Evolutionary conservation across 2,888 invertebrate genomes (phyloP).

Genomic region (Villa cingulata): DNA sequence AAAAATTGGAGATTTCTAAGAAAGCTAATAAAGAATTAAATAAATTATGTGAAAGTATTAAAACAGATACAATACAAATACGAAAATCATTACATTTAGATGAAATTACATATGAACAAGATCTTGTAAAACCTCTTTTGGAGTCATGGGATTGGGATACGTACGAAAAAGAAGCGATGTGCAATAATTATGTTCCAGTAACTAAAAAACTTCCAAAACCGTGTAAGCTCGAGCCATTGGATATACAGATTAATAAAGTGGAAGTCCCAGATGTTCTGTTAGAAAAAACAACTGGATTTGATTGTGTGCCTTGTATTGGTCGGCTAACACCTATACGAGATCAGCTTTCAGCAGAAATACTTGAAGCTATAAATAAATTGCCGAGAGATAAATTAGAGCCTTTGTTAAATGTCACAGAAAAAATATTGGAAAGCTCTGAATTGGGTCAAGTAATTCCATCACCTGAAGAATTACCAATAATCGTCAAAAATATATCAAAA

Average conservation of each 20-base stretch:
- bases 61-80: conserved; percentile 27
- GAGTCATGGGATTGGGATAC: conserved; percentile 51
- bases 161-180: conserved; percentile 45
- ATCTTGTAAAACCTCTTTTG: conserved; percentile 48
- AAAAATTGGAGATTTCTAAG: conserved; percentile 32
- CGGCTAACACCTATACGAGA: conserved; percentile 44
- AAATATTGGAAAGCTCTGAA: conserved; percentile 35
- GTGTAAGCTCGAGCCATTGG: conserved; percentile 35
- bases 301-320: conserved; percentile 47
- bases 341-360: conserved; percentile 31
- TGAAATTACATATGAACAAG: conserved; percentile 17
- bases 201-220: conserved; percentile 38
- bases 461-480: conserved; percentile 47
- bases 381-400: conserved; percentile 40
- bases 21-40: conserved; percentile 33
- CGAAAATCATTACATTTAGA: conserved; percentile 38
- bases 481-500: conserved; percentile 47
- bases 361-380: conserved; percentile 37
- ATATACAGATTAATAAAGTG: conserved; percentile 28
- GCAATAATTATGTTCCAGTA: conserved; percentile 39
- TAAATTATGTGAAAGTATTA: conserved; percentile 21
- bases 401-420: conserved; percentile 40
- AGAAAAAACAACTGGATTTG: conserved; percentile 42
- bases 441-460: conserved; percentile 39
- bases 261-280: conserved; percentile 40